Conservation (phyloP, 2,113 vertebrate genomes). For the Piliocolobus tephrosceles region DNA sequence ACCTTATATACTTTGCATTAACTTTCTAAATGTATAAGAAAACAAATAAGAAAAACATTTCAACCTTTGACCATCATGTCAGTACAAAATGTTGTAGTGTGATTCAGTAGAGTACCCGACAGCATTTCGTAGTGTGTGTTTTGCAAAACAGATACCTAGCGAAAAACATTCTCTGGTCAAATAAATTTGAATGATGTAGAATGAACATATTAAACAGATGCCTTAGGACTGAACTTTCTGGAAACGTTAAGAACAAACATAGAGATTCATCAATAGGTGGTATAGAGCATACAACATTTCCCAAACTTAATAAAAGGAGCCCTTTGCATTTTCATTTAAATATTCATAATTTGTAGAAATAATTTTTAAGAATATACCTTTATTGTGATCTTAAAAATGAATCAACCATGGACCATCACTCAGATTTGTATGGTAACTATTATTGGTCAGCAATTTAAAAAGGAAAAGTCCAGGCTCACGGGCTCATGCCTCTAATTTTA, state of each 20-base stretch:
- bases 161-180: conserved; percentile 31
- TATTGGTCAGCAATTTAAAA: background rate
- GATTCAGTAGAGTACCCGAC: background rate
- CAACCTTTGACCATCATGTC: background rate
- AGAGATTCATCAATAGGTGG: background rate
- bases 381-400: background rate
- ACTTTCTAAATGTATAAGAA: background rate
- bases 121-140: background rate
- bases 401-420: background rate
- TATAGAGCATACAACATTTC: background rate
- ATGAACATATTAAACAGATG: conserved; percentile 30
- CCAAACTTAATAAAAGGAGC: background rate
- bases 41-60: background rate
- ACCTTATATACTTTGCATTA: background rate
- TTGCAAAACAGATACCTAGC: conserved; percentile 17
- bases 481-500: too few species aligned
- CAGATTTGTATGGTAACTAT: background rate
- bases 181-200: conserved; percentile 39
- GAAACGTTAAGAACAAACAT: conserved; percentile 19
- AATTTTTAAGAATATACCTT: background rate
- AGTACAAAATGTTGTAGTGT: background rate
- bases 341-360: background rate
- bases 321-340: background rate
- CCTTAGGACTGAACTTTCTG: conserved; percentile 1
- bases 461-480: background rate